Evolutionary conservation across 2,888 invertebrate species (phyloP).

Genomic region (Synanthedon tipuliformis): DNA sequence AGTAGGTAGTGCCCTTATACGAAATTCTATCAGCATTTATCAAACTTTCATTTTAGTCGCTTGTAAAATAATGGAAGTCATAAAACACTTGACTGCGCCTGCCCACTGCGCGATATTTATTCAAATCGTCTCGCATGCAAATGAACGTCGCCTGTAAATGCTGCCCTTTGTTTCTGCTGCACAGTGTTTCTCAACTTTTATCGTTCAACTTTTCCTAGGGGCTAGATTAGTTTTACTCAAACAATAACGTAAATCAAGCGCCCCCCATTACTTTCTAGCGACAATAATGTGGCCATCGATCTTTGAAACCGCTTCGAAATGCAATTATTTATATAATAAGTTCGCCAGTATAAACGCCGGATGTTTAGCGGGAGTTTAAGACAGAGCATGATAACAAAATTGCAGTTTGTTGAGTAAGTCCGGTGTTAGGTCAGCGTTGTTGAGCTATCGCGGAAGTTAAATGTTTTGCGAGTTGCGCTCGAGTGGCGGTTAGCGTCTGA

Average conservation of each 20-base stretch:
- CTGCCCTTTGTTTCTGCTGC: conserved; percentile 35
- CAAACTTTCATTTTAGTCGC: conserved; percentile 9
- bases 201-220: conserved; percentile 38
- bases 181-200: conserved; percentile 33
- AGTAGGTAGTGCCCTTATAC: neutral
- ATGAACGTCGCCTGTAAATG: conserved; percentile 40
- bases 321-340: neutral
- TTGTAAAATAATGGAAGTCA: conserved; percentile 21
- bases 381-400: conserved; percentile 17
- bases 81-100: conserved; percentile 26
- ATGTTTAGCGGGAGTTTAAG: neutral
- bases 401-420: conserved; percentile 24
- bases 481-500: conserved; percentile 51
- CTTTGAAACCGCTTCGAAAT: conserved; percentile 10
- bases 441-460: conserved; percentile 32
- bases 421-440: conserved; percentile 36
- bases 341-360: neutral
- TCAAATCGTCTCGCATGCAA: conserved; percentile 41
- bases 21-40: conserved; percentile 7
- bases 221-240: conserved; percentile 48
- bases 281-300: conserved; percentile 34
- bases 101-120: conserved; percentile 31
- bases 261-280: conserved; percentile 24
- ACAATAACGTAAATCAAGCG: conserved; percentile 42
- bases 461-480: conserved; percentile 47